Percentiles rank a stretch among this genome's conserved stretches.
These are phyloP conservation scores for Taenaris catops DNA, from an alignment of 2,888 invertebrate species.

Conservation along the genomic window DNA sequence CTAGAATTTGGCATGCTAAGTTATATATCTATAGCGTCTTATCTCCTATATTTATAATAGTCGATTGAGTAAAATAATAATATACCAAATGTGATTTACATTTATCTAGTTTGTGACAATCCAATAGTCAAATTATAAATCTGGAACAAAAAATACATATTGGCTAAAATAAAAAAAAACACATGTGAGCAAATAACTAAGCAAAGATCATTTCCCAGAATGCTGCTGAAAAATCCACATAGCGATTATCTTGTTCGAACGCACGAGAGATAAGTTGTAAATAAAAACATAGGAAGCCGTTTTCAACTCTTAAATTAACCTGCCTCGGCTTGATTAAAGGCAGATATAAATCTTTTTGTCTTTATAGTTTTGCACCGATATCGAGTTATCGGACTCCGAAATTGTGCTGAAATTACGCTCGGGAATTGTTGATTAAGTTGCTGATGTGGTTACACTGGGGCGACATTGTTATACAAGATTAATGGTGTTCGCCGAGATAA, in stretches of 20 bases:
- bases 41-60: too few species aligned
- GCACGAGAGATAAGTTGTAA: conserved; percentile 15
- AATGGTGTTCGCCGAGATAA: conserved; percentile 72
- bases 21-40: too few species aligned
- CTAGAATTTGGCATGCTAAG: too few species aligned
- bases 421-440: conserved; percentile 61
- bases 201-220: conserved; percentile 10
- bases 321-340: conserved; percentile 27
- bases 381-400: conserved; percentile 35
- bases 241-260: conserved; percentile 11
- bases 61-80: too few species aligned
- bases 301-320: conserved; percentile 15
- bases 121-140: too few species aligned
- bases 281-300: conserved; percentile 20
- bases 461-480: conserved; percentile 77
- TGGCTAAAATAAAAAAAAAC: too few species aligned
- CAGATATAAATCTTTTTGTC: conserved; percentile 29
- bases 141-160: too few species aligned
- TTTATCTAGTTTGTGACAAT: too few species aligned
- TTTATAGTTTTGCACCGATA: conserved; percentile 28
- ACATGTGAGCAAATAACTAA: conserved; percentile 2
- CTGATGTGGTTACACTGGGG: conserved; percentile 51
- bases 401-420: conserved; percentile 43
- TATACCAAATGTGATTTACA: too few species aligned
- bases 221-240: conserved; percentile 3